Evolutionary conservation across 2,113 vertebrate species (phyloP).

Genomic region (Microtus pennsylvanicus): DNA sequence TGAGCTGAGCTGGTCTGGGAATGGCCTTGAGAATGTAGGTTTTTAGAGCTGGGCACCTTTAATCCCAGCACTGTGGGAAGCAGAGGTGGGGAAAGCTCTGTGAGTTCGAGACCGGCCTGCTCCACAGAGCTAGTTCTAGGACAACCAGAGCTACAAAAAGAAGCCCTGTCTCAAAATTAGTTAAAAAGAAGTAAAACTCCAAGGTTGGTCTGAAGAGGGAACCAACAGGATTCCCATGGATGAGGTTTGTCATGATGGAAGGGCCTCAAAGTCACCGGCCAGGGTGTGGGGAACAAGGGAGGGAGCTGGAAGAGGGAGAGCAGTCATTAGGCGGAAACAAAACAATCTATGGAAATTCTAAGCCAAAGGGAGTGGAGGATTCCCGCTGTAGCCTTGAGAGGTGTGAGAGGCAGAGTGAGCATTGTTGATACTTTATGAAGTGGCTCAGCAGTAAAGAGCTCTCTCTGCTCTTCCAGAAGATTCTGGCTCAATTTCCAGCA

Average conservation of each 20-base stretch:
- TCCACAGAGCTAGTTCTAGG: not conserved
- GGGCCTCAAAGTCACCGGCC: not conserved
- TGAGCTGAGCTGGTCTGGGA: not conserved
- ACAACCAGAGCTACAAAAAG: not conserved
- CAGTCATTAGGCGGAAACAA: not conserved
- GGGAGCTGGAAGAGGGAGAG: too few species aligned
- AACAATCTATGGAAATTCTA: not conserved
- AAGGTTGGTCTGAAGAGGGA: not conserved
- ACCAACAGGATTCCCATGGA: accelerated
- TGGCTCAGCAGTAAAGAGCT: not conserved
- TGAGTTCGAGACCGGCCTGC: not conserved
- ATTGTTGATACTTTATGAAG: not conserved
- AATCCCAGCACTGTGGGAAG: not conserved
- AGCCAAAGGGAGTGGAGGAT: not conserved
- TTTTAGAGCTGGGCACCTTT: not conserved
- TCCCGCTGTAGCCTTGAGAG: not conserved
- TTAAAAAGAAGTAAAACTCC: not conserved
- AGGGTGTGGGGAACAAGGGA: too few species aligned
- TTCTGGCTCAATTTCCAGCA: not conserved
- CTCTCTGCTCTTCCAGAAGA: not conserved
- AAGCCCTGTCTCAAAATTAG: not conserved
- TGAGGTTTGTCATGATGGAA: not conserved
- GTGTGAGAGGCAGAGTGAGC: not conserved
- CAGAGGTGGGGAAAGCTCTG: not conserved
- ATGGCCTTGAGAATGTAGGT: not conserved